These are phyloP conservation scores for Phylloscopus collybita DNA, from an alignment of 2,797 vertebrate genomes.

Conservation along the genomic window DNA sequence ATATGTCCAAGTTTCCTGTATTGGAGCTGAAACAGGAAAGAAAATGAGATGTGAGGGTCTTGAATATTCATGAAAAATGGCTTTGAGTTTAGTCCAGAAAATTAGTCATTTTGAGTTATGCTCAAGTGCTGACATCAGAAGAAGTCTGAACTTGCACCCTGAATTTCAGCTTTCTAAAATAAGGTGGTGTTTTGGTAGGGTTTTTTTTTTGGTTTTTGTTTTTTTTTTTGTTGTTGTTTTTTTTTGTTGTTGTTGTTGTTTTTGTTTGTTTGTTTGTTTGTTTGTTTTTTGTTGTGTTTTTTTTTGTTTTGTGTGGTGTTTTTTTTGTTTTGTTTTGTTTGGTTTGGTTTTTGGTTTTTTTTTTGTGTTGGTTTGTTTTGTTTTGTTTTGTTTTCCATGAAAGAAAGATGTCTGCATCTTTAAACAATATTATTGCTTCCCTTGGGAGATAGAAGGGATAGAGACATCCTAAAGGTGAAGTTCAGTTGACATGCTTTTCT, in stretches of 20 bases:
- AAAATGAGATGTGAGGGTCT: not conserved
- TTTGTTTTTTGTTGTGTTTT: too few relatives aligned
- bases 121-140: not conserved
- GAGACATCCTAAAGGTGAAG: not conserved
- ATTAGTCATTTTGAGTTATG: constrained; percentile 3
- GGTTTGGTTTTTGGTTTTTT: too few relatives aligned
- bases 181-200: not conserved
- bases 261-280: too few relatives aligned
- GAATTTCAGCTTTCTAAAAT: not conserved
- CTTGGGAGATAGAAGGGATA: not conserved
- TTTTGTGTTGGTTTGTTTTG: too few relatives aligned
- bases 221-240: too few relatives aligned
- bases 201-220: too few relatives aligned
- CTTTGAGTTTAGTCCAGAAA: constrained; percentile 20
- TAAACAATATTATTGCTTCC: not conserved
- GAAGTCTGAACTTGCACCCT: not conserved
- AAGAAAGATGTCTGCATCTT: not conserved
- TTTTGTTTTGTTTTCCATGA: not conserved
- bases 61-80: constrained; percentile 34
- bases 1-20: not conserved
- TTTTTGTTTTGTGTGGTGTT: too few relatives aligned
- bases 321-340: too few relatives aligned
- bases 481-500: not conserved
- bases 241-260: too few relatives aligned
- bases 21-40: not conserved